phyloP scores from a whole-genome alignment of 2,888 invertebrate species.

The Operophtera brumata region DNA sequence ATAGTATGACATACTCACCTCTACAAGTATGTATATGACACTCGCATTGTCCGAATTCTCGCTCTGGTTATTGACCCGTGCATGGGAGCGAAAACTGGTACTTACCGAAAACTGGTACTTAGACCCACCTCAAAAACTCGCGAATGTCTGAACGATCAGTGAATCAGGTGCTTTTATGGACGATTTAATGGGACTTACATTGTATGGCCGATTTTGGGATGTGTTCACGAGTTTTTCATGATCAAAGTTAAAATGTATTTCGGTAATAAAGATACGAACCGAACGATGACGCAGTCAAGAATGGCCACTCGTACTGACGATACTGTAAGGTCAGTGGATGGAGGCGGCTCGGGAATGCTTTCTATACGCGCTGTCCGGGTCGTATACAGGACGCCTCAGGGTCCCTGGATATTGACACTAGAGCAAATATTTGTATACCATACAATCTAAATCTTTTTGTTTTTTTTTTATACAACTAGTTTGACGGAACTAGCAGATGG shows the following conservation, averaged over 20 bases:
- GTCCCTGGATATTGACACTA: too few relatives aligned
- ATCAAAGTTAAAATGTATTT: constrained; percentile 23
- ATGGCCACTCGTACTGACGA: too few relatives aligned
- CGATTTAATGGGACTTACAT: constrained; percentile 25
- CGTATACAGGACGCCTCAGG: too few relatives aligned
- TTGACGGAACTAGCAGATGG: too few relatives aligned
- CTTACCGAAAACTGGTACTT: constrained; percentile 48
- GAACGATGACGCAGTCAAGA: too few relatives aligned
- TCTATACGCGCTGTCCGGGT: too few relatives aligned
- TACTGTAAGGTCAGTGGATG: too few relatives aligned
- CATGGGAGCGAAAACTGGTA: constrained; percentile 52
- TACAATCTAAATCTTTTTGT: too few relatives aligned
- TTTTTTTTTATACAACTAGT: too few relatives aligned
- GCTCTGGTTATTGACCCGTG: constrained; percentile 72
- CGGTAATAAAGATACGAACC: not conserved
- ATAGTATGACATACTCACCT: constrained; percentile 12
- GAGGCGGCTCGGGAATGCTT: too few relatives aligned
- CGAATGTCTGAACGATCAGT: constrained; percentile 27
- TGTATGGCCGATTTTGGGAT: constrained; percentile 13
- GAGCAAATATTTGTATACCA: too few relatives aligned
- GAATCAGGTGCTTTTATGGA: constrained; percentile 36
- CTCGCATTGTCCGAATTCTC: constrained; percentile 60
- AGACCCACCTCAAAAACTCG: constrained; percentile 37
- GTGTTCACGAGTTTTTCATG: constrained; percentile 23
- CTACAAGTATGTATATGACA: constrained; percentile 31